These are phyloP conservation scores for Pampus argenteus DNA, from an alignment of 2,797 vertebrate species.

Conservation along the genomic window DNA sequence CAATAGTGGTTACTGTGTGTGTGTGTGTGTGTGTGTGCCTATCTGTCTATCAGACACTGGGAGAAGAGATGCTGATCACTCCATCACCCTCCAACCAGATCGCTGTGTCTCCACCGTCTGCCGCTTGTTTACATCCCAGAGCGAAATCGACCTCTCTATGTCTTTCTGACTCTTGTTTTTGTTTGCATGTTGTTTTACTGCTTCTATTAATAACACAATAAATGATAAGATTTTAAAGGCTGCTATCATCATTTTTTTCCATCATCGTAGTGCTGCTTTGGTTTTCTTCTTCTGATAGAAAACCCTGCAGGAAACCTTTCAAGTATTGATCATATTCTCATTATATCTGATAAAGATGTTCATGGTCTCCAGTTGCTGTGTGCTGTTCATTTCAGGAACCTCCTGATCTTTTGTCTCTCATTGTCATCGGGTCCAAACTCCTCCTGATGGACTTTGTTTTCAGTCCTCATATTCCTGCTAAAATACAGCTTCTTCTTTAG, in stretches of 20 bases:
- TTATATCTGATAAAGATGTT: neutral
- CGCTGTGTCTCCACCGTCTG: conserved; percentile 47
- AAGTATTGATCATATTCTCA: neutral
- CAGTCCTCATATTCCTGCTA: neutral
- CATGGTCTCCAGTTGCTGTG: neutral
- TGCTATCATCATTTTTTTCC: no score
- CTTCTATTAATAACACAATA: no score
- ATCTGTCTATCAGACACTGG: conserved; percentile 55
- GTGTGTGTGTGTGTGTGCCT: conserved; percentile 62
- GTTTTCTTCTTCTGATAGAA: no score
- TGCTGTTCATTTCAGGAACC: neutral
- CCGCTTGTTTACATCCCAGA: conserved; percentile 36
- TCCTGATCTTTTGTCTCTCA: neutral
- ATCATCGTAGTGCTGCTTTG: no score
- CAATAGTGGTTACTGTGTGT: conserved; percentile 79
- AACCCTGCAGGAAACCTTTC: no score
- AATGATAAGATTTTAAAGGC: no score
- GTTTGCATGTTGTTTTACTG: no score
- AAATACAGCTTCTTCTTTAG: no score
- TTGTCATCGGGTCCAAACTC: no score
- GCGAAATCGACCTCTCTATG: neutral
- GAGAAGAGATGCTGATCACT: conserved; percentile 66
- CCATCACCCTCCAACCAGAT: conserved; percentile 38
- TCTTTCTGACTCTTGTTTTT: conserved; percentile 2
- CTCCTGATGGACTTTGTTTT: neutral